A percentile compares a stretch with the other conserved stretches of the same genome.
Evolutionary conservation across 2,888 invertebrate species (phyloP).

Genomic region (Pristionchus maxplancki): DNA sequence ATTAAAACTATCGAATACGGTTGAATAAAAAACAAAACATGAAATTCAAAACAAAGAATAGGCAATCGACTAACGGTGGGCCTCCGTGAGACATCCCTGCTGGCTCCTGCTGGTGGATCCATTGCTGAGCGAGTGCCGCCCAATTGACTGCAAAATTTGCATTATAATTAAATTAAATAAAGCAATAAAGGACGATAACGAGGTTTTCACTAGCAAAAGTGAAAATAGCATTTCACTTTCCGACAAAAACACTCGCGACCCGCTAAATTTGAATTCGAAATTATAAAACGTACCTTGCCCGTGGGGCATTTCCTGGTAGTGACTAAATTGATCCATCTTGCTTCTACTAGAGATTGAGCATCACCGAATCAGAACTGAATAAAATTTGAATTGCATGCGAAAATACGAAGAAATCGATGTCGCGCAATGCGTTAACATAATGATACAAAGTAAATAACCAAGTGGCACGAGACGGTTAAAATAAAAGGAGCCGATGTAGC

Average conservation of each 20-base stretch:
- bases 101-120: conserved; percentile 32
- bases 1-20: too few relatives aligned
- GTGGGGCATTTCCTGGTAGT: conserved; percentile 30
- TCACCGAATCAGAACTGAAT: conserved; percentile 16
- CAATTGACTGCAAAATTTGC: not conserved
- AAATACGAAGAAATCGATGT: not conserved
- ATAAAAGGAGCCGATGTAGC: not conserved
- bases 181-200: not conserved
- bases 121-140: conserved; percentile 38
- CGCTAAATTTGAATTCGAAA: not conserved
- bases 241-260: too few relatives aligned
- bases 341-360: not conserved
- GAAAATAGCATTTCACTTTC: not conserved
- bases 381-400: not conserved
- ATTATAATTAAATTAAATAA: not conserved
- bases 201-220: not conserved
- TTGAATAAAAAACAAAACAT: too few relatives aligned
- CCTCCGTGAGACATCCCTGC: not conserved
- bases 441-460: not conserved
- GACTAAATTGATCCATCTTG: conserved; percentile 27
- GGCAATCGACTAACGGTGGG: not conserved
- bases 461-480: not conserved
- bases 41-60: too few relatives aligned
- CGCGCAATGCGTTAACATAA: not conserved
- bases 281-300: conserved; percentile 22